Evolutionary conservation across 2,797 vertebrate genomes (phyloP), one percentile per base, ranked within the genome.

Genomic region (Acanthiza pusilla): DNA sequence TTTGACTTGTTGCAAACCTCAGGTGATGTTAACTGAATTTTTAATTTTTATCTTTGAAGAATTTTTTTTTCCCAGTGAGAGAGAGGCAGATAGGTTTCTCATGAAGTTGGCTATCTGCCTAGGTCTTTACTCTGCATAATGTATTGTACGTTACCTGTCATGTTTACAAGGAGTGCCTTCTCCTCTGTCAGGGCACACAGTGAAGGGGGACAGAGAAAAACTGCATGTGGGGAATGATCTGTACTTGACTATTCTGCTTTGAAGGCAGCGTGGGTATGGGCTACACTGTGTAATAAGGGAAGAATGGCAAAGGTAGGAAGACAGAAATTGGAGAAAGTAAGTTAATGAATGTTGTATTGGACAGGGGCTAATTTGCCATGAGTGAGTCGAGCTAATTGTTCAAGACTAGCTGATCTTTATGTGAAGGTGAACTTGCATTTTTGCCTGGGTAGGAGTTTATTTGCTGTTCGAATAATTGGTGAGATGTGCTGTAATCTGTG

Each of bases 301-400:
- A 27, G 38, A 77, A 53, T 0, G 2, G 50, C 22, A 45, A 47
- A 81, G 42, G 34, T 38, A 55, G 50, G 32, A 58, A 83, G 63
- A 38, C 16, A 50, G 51, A 74, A 78, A 77, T 4, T 26, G 62
- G 13, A 58, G 57, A 76, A 71, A 72, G 57, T 2, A 42, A 62
- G 47, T 65, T 72, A 78, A 85, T 51, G 34, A 65, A 51, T 65
- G 34, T 61, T 85, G 15, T 50, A 26, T 68, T 48, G 63, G 89
- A 67, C 0, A 1, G 71, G 34, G 61, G 13, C 42, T 63, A 74
- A 75, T 85, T 77, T 84, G 47, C 34, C 1, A 2, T 47, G 50
- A 84, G 53, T 82, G 73, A 89, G 68, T 20, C 78, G 53, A 94
- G 85, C n/a, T 68, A 79, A 81, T 62, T 85, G 48, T 73, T 85